These are phyloP conservation scores for Vesta saturnalis DNA, from an alignment of 2,888 invertebrate genomes.

Conservation along the genomic window DNA sequence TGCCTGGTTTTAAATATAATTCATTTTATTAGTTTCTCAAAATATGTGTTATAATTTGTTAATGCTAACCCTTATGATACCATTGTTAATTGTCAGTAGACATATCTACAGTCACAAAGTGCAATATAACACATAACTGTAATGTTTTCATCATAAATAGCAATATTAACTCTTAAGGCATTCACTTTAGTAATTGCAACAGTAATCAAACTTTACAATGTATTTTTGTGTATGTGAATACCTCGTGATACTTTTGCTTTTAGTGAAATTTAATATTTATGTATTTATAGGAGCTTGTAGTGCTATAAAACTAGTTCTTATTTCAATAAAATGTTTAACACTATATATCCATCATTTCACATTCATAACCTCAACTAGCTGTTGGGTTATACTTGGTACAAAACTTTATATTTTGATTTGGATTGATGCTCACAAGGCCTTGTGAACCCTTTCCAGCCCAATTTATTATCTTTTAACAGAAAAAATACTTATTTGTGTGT, in stretches of 20 bases:
- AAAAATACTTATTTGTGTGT: no score
- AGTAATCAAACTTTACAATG: constrained; percentile 49
- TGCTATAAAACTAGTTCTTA: constrained; percentile 56
- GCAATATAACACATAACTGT: constrained; percentile 46
- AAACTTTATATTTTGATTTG: no score
- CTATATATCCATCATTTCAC: background rate
- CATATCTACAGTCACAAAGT: constrained; percentile 53
- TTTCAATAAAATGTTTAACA: constrained; percentile 53
- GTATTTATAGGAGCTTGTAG: constrained; percentile 55
- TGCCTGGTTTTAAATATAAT: background rate
- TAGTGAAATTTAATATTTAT: constrained; percentile 58
- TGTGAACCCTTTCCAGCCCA: no score
- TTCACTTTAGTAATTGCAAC: constrained; percentile 46
- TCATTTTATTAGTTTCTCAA: background rate
- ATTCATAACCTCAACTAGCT: background rate
- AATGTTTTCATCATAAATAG: constrained; percentile 42
- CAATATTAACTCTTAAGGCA: constrained; percentile 49
- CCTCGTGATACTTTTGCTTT: constrained; percentile 57
- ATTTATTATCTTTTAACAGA: no score
- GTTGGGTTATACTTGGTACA: no score
- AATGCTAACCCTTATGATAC: constrained; percentile 18
- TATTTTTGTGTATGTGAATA: constrained; percentile 59
- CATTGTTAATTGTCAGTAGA: constrained; percentile 44
- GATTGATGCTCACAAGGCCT: no score
- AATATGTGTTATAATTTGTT: constrained; percentile 3